phyloP scores from a whole-genome alignment of 2,888 invertebrate genomes.

The Agonopterix alstromeriana region DNA sequence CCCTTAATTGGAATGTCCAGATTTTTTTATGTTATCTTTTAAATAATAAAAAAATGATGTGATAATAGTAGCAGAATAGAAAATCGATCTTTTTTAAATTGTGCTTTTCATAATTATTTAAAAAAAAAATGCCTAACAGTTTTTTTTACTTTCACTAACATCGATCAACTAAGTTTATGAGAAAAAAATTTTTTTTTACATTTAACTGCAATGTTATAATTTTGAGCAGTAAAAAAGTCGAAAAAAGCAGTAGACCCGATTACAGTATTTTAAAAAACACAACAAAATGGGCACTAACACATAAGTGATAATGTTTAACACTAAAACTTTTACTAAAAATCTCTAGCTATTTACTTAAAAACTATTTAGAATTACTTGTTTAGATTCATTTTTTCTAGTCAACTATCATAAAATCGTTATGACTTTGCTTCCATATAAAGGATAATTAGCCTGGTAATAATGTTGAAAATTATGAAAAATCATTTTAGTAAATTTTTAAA shows the following conservation, averaged over 20 bases:
- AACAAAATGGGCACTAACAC: conserved; percentile 21
- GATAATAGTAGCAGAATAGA: conserved; percentile 1
- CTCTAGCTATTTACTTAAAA: conserved; percentile 26
- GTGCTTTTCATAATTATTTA: conserved; percentile 9
- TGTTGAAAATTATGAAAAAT: too few relatives aligned
- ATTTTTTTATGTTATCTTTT: conserved; percentile 3
- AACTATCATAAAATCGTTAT: neutral
- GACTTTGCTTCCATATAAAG: neutral
- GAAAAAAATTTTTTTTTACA: neutral
- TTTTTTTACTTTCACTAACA: conserved; percentile 13
- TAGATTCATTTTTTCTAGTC: too few relatives aligned
- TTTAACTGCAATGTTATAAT: too few relatives aligned
- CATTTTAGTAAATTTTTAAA: too few relatives aligned
- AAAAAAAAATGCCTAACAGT: conserved; percentile 47
- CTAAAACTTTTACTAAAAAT: neutral
- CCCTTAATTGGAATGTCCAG: conserved; percentile 56
- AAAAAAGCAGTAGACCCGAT: too few relatives aligned
- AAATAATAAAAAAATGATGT: neutral
- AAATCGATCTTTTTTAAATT: conserved; percentile 1
- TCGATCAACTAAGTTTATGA: neutral
- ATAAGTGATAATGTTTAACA: conserved; percentile 14
- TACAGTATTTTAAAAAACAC: conserved; percentile 1
- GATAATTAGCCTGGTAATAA: too few relatives aligned
- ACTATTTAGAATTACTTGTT: too few relatives aligned
- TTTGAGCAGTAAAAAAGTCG: too few relatives aligned